phyloP scores from a whole-genome alignment of 2,797 vertebrate genomes.

The Atherinosoma microstoma region DNA sequence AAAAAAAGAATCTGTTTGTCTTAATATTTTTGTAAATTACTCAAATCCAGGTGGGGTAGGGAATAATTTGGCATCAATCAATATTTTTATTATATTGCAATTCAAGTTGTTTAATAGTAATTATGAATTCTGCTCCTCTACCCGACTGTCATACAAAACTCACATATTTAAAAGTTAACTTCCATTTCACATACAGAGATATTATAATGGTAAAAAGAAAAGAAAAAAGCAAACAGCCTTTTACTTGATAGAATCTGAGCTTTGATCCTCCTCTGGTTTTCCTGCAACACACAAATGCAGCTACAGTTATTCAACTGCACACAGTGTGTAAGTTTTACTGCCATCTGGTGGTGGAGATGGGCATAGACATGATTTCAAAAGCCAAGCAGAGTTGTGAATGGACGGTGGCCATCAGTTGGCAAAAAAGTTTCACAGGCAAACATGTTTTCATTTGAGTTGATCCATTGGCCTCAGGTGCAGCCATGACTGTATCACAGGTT shows the following conservation, averaged over 20 bases:
- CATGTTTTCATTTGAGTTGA: too few relatives aligned
- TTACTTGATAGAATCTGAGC: slow-evolving; percentile 66
- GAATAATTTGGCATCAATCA: neutral
- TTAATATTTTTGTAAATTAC: neutral
- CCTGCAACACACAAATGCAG: slow-evolving; percentile 59
- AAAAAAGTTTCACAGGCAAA: too few relatives aligned
- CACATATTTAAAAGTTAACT: neutral
- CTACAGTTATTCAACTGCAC: neutral
- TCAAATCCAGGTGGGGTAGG: neutral
- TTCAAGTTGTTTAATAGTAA: neutral
- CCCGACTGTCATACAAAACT: too few relatives aligned
- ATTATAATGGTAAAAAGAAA: neutral
- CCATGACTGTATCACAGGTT: too few relatives aligned
- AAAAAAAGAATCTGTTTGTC: neutral
- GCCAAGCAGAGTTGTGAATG: too few relatives aligned
- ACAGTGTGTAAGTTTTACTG: neutral
- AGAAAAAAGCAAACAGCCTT: slow-evolving; percentile 8
- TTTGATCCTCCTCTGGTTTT: slow-evolving; percentile 76
- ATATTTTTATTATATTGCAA: neutral
- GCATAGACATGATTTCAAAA: too few relatives aligned
- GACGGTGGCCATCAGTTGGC: too few relatives aligned
- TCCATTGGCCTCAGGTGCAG: too few relatives aligned
- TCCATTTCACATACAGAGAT: neutral
- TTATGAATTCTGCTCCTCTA: neutral
- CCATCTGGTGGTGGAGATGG: too few relatives aligned